Evolutionary conservation across 2,113 vertebrate genomes (phyloP), one percentile per base, ranked within the genome.

Genomic region (Sylvia atricapilla): DNA sequence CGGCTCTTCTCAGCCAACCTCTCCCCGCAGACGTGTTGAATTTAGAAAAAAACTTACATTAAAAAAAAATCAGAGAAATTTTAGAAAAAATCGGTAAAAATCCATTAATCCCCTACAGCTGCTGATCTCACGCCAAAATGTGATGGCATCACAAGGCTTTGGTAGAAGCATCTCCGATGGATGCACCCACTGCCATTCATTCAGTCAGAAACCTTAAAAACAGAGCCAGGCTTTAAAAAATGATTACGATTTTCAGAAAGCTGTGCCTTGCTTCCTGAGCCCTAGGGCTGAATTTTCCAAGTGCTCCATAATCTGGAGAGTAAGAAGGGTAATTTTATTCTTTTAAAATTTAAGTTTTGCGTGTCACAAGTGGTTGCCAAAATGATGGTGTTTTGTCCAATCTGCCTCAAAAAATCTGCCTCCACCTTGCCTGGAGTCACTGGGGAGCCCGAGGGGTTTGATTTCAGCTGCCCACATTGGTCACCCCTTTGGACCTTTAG

Each of bases 401-500:
- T 18, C 49, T 68, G 39, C 53, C 69, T 35, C 37, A 50, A 56
- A 66, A 79, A 58, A 37, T 37, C 37, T 25, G 43, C 15, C 58
- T 37, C 37, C 37, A 16, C 15, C 15, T 11, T 2, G 4, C 28
- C n/a, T 23, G 53, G 31, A 75, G 60, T 55, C 19, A 8, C n/a
- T 1, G 6, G 11, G 19, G 39, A 59, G 41, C 28, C 15, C 1
- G 2, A 27, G 39, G 9, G 3, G 2, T 12, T 72, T 68, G n/a
- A 31, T 68, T 86, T 68, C 60, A 20, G 64, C 22, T 62, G 69
- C 64, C 19, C 43, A 11, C 7, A 8, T 15, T 2, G 4, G 6
- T 43, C 23, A 11, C 25, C 0, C 2, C 25, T 39, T 6, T 2
- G 11, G 3, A 17, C 22, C n/a, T 52, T 66, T 3, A 14, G 11